phyloP scores from a whole-genome alignment of 2,888 invertebrate species.

The Acanthosepion lycidas region DNA sequence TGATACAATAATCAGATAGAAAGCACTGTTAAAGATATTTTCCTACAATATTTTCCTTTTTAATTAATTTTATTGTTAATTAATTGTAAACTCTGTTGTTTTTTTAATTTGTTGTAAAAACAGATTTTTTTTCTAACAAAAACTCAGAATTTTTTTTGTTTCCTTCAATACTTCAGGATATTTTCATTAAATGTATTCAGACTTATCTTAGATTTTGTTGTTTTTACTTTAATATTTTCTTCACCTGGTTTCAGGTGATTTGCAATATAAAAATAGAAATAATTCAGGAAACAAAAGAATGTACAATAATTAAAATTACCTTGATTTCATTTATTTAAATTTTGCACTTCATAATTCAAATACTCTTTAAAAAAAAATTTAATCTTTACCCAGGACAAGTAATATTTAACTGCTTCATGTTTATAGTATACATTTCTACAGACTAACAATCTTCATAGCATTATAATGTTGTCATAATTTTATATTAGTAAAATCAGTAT shows the following conservation, averaged over 20 bases:
- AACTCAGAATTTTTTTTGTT: too few species aligned
- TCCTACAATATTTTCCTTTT: not conserved
- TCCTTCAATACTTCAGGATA: too few species aligned
- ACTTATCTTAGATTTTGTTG: too few species aligned
- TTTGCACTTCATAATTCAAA: not conserved
- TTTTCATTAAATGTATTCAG: too few species aligned
- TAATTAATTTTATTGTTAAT: not conserved
- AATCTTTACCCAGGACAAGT: not conserved
- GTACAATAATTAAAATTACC: too few species aligned
- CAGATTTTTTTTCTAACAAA: not conserved
- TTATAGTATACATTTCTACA: not conserved
- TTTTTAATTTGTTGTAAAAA: not conserved
- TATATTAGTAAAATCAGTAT: not conserved
- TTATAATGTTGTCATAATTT: not conserved
- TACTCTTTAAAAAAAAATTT: not conserved
- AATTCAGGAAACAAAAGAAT: too few species aligned
- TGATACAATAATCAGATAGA: not conserved
- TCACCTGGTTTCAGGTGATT: too few species aligned
- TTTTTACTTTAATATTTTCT: too few species aligned
- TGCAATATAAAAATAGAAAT: too few species aligned
- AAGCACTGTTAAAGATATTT: not conserved
- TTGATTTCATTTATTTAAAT: too few species aligned
- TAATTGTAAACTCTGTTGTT: not conserved
- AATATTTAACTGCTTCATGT: not conserved
- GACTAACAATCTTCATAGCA: not conserved